Evolutionary conservation across 2,113 vertebrate genomes (phyloP).

Genomic region (Struthio camelus): DNA sequence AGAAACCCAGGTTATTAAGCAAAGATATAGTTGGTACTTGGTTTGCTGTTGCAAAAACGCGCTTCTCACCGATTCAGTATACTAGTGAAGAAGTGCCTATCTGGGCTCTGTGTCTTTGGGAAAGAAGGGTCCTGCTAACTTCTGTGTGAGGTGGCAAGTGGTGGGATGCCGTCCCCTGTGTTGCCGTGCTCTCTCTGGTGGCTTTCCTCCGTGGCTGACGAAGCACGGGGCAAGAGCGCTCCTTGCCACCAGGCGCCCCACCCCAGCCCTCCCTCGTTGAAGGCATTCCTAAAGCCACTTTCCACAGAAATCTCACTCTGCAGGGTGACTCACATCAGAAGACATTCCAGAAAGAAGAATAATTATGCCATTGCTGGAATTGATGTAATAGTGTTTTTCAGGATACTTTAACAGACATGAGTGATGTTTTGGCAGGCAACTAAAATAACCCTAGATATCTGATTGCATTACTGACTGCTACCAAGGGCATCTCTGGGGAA

Average conservation of each 20-base stretch:
- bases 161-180: not conserved
- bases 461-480: slow-evolving; percentile 72
- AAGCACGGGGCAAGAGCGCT: slow-evolving; percentile 19
- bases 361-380: slow-evolving; percentile 76
- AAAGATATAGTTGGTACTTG: not conserved
- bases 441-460: slow-evolving; percentile 72
- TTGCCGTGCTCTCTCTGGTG: not conserved
- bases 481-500: slow-evolving; percentile 63
- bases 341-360: slow-evolving; percentile 81
- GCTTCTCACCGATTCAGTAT: not conserved
- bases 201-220: not conserved
- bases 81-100: rapidly evolving
- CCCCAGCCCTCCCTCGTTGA: slow-evolving; percentile 44
- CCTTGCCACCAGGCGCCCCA: not conserved
- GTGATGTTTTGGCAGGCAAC: slow-evolving; percentile 77
- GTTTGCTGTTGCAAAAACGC: not conserved
- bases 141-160: not conserved
- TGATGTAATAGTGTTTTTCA: slow-evolving; percentile 81
- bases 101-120: not conserved
- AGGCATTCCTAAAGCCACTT: slow-evolving; percentile 71
- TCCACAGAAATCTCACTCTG: slow-evolving; percentile 72
- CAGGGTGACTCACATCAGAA: slow-evolving; percentile 79
- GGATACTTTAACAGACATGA: slow-evolving; percentile 77
- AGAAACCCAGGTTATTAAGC: not conserved
- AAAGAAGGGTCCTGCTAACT: not conserved